Base-by-base conservation (phyloP, 2,888 invertebrate species). In the Lasioglossum vierecki region DNA sequence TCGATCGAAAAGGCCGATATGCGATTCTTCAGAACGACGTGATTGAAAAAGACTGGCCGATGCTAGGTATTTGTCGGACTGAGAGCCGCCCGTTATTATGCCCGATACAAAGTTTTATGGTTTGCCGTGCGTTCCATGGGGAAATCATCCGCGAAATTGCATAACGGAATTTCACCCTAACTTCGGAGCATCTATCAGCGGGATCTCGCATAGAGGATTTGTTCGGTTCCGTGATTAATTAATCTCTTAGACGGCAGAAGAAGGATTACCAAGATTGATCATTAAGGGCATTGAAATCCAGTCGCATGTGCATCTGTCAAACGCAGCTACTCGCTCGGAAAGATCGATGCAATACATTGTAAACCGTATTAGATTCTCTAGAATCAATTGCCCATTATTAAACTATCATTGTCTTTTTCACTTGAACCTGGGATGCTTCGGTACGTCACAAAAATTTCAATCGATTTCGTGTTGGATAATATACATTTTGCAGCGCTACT, bases 101-200 rank as follows among this genome's bases (percentile, higher is more conserved):
- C 53, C 49, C 77, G 77, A 81, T 81, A 81, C 74, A 80, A 85
- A 82, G 88, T 90, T 83, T 83, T 85, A 86, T 76, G 74, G 83
- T 87, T 63, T 76, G 30, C 75, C 72, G 66, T 86, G 73, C 78
- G 79, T 82, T 88, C 91, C 88, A 85, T 68, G 57, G 88, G 89
- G 88, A 91, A 91, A 91, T 91, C 87, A 89, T 76, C 84, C 77
- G 74, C 76, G 82, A 90, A 89, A 89, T 88, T 90, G 80, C 87
- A 82, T 89, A 86, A 90, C 85, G 87, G 73, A 81, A 76, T 83
- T 82, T 76, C 73, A 82, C 63, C 77, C 66, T 22, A 85, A 87
- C 79, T 89, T 90, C 80, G 80, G 26, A 81, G 74, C 82, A 72
- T 57, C 76, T 81, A 88, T 88, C 81, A 60, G 57, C 71, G 30